Evolutionary conservation across 2,797 vertebrate species (phyloP).

Genomic region (Falco novaeseelandiae): DNA sequence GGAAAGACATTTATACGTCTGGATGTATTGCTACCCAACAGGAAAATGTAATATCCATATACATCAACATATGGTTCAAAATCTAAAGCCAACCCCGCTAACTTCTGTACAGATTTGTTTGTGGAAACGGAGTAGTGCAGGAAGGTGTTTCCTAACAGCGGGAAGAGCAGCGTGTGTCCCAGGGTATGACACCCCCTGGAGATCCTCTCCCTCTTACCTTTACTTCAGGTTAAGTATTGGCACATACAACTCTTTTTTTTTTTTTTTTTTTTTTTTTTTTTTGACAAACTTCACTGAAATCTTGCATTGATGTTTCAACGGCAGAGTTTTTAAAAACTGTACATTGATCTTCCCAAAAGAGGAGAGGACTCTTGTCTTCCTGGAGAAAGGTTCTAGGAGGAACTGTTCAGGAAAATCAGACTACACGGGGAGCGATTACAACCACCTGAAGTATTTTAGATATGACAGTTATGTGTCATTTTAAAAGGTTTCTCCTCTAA

Average conservation of each 20-base stretch:
- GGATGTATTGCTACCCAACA: background rate
- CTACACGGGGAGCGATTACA: background rate
- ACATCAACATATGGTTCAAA: background rate
- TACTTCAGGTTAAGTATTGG: background rate
- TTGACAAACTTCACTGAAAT: background rate
- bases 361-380: background rate
- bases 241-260: rapidly evolving
- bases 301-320: background rate
- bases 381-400: background rate
- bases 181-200: background rate
- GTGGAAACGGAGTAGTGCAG: background rate
- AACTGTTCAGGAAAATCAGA: background rate
- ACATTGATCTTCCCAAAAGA: background rate
- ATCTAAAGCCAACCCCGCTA: background rate
- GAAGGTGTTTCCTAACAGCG: background rate
- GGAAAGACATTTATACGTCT: background rate
- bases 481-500: background rate
- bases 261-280: background rate
- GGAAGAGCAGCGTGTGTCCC: background rate
- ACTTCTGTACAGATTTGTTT: background rate
- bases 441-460: background rate
- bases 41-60: background rate
- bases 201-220: background rate
- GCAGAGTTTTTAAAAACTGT: background rate
- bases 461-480: background rate